phyloP scores from a whole-genome alignment of 2,888 invertebrate genomes.

The Anarsia innoxiella region DNA sequence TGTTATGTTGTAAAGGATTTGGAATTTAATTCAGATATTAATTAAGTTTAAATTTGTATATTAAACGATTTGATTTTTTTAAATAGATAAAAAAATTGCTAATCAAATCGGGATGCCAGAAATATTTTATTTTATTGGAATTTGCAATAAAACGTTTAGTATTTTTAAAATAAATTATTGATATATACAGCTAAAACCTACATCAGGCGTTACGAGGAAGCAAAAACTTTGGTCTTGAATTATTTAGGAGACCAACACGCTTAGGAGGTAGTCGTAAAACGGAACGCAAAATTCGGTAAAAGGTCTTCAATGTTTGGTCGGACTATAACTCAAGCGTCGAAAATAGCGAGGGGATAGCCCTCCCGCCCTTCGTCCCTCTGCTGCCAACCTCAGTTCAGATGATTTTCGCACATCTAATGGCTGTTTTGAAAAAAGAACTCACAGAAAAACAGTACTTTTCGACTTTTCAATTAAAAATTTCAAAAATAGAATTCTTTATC shows the following conservation, averaged over 20 bases:
- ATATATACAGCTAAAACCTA: slow-evolving; percentile 38
- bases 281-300: slow-evolving; percentile 67
- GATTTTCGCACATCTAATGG: slow-evolving; percentile 57
- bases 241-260: slow-evolving; percentile 59
- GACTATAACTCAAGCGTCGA: slow-evolving; percentile 68
- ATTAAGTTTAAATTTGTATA: too few species aligned
- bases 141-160: slow-evolving; percentile 24
- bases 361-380: slow-evolving; percentile 20
- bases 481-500: slow-evolving; percentile 15
- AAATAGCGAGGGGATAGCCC: slow-evolving; percentile 60
- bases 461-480: slow-evolving; percentile 36
- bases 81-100: too few species aligned
- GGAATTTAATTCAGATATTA: too few species aligned
- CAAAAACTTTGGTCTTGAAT: slow-evolving; percentile 54
- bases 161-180: slow-evolving; percentile 34
- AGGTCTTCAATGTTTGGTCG: slow-evolving; percentile 71
- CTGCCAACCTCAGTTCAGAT: slow-evolving; percentile 50
- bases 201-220: slow-evolving; percentile 30
- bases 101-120: too few species aligned
- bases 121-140: too few species aligned
- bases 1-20: slow-evolving; percentile 19
- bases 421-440: slow-evolving; percentile 49
- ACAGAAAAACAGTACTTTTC: neutral
- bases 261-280: slow-evolving; percentile 65
- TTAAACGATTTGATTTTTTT: too few species aligned